These are phyloP conservation scores for Heliconius hermathena DNA, from an alignment of 1,140 invertebrate genomes.

Conservation along the genomic window DNA sequence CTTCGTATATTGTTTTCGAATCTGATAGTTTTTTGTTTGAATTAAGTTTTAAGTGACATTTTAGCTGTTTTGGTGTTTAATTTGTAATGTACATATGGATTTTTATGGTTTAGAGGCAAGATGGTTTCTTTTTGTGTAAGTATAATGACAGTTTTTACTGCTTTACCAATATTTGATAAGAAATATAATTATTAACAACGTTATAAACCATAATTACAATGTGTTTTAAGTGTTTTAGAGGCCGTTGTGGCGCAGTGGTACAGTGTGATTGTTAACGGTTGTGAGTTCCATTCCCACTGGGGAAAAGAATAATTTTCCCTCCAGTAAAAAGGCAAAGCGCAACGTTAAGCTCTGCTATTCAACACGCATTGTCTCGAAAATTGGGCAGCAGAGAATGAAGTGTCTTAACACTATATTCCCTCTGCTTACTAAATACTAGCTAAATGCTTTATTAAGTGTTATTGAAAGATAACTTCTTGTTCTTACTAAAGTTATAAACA, in stretches of 20 bases:
- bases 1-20: conserved; percentile 57
- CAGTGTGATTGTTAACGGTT: too few species aligned
- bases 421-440: too few species aligned
- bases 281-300: too few species aligned
- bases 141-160: conserved; percentile 47
- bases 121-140: conserved; percentile 54
- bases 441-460: too few species aligned
- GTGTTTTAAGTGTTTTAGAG: not conserved
- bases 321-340: too few species aligned
- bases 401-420: too few species aligned
- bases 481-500: not conserved
- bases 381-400: too few species aligned
- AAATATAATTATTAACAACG: conserved; percentile 40
- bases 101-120: conserved; percentile 48
- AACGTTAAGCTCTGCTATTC: too few species aligned
- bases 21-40: conserved; percentile 51
- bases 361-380: too few species aligned
- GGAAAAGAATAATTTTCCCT: too few species aligned
- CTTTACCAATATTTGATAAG: conserved; percentile 45
- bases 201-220: conserved; percentile 17
- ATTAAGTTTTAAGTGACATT: conserved; percentile 57
- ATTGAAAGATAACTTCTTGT: not conserved
- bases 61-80: conserved; percentile 58
- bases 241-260: not conserved
- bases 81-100: conserved; percentile 49